Base-by-base conservation (phyloP, 2,888 invertebrate species). In the Limnephilus marmoratus region DNA sequence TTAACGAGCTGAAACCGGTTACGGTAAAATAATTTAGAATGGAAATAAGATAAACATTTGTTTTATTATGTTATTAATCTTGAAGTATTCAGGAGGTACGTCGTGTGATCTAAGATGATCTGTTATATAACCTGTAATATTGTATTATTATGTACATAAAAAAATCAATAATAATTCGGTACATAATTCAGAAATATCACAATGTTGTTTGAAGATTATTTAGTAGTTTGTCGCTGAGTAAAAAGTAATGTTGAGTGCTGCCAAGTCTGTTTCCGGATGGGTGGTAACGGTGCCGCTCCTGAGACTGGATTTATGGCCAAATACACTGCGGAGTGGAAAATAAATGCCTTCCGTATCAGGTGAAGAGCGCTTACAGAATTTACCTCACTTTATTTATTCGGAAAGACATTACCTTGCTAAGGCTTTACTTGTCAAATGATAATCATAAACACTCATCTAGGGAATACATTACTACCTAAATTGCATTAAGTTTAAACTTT, bases 361-460 rank as follows among this genome's bases (percentile, higher is more conserved):
- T 68, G n/a, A 68, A 68, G 68, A 68, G 68, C 68, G 68, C n/a
- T 68, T 68, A n/a, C 68, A 68, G n/a, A n/a, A 68, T n/a, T 68
- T 24, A 68, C 68, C 24, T 24, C 68, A 7, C 24, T 68, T 68
- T 68, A 68, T 68, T 68, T 68, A 24, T 68, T n/a, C 9, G n/a
- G 68, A 68, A 68, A 68, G 24, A 68, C 24, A 68, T 68, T n/a
- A 68, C 24, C 68, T n/a, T n/a, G 24, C 68, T n/a, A 68, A 24
- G 68, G n/a, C 68, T 68, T 68, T 68, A 68, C 9, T 68, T 68
- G 9, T 68, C 68, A 24, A 24, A 68, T 24, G 68, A 24, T 18
- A 68, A 68, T 68, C 68, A 68, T 68, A 68, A 68, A 24, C 68
- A 68, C 68, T 1, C 68, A n/a, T 68, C 68, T 68, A 24, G 68